Evolutionary conservation across 2,113 vertebrate species (phyloP).

Genomic region (Nothoprocta perdicaria): DNA sequence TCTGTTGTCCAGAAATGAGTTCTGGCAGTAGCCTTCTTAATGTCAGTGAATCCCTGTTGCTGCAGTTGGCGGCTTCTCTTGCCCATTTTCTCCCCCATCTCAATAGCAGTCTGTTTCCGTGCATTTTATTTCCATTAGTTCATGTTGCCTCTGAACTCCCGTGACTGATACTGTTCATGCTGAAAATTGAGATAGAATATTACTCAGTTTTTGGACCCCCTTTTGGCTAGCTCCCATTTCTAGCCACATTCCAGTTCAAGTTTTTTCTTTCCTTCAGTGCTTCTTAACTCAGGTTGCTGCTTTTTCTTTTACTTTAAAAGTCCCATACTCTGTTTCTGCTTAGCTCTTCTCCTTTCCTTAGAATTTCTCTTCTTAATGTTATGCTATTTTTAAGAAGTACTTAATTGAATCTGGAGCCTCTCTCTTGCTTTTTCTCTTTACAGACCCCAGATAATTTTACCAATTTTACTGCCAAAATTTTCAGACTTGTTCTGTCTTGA

Average conservation of each 20-base stretch:
- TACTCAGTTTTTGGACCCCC: neutral
- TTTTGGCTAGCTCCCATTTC: neutral
- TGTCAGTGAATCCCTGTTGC: neutral
- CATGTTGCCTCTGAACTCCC: neutral
- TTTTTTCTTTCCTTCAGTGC: neutral
- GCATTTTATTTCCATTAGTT: neutral
- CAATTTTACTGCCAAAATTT: neutral
- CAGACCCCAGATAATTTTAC: neutral
- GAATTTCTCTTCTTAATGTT: neutral
- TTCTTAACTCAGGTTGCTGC: neutral
- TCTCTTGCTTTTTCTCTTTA: neutral
- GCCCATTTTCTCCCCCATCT: neutral
- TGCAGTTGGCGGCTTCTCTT: neutral
- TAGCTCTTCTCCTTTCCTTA: neutral
- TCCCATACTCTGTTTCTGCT: neutral
- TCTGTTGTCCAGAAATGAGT: neutral
- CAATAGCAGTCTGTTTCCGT: accelerated
- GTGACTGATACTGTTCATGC: neutral
- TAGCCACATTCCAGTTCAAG: neutral
- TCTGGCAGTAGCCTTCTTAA: neutral
- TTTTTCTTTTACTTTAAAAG: neutral
- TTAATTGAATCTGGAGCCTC: neutral
- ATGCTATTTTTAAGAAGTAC: accelerated
- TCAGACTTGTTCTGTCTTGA: neutral
- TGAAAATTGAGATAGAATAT: neutral